A percentile compares a stretch with the other conserved stretches of the same genome.
phyloP scores from a whole-genome alignment of 2,888 invertebrate genomes.

The Cheilosia vulpina region DNA sequence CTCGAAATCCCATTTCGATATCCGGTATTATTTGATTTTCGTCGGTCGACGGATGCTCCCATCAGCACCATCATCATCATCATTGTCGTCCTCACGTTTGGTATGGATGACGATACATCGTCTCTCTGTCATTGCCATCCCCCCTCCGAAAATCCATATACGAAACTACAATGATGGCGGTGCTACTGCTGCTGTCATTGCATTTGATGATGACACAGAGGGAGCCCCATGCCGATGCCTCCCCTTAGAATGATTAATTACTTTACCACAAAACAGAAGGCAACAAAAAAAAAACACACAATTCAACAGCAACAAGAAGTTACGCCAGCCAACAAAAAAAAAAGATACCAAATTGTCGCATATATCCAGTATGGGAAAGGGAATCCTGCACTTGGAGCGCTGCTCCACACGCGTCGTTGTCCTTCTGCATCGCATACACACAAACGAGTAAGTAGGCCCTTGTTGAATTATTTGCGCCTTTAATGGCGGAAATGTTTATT shows the following conservation, averaged over 20 bases:
- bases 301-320: constrained; percentile 34
- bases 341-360: constrained; percentile 49
- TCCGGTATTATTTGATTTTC: constrained; percentile 59
- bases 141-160: constrained; percentile 6
- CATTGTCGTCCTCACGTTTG: constrained; percentile 20
- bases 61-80: constrained; percentile 26
- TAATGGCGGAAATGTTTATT: constrained; percentile 64
- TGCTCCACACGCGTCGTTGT: not conserved
- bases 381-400: constrained; percentile 11
- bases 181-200: constrained; percentile 36
- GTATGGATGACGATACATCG: constrained; percentile 50
- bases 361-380: constrained; percentile 24
- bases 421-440: constrained; percentile 5
- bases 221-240: constrained; percentile 11
- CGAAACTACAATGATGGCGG: not conserved
- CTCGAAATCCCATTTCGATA: constrained; percentile 65
- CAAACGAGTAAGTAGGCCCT: not conserved
- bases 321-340: not conserved
- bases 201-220: constrained; percentile 34
- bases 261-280: constrained; percentile 59
- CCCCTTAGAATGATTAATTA: constrained; percentile 67
- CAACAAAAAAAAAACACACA: constrained; percentile 26
- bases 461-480: constrained; percentile 36
- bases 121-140: constrained; percentile 46
- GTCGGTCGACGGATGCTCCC: constrained; percentile 27